Base-by-base conservation (phyloP, 2,797 vertebrate species). In the Sciurus vulgaris region DNA sequence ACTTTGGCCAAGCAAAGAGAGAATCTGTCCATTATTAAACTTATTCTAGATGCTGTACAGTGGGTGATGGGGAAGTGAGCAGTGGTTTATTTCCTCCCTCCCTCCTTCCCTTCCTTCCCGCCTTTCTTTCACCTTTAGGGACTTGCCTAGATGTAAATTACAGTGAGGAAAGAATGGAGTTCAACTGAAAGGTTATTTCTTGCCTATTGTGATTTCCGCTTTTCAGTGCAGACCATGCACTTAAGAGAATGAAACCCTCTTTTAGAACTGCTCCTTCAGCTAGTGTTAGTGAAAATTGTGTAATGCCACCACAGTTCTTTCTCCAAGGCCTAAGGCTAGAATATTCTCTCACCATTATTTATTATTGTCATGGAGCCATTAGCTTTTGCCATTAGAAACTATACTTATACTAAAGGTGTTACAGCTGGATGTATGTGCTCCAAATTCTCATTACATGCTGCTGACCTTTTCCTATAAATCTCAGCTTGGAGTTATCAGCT, bases 361-460 rank as follows among this genome's bases (percentile, higher is more conserved):
- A 97, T 97, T 96, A 86, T 86, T 92, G 93, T 94, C 94, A 22
- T 79, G 90, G 86, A 97, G 56, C 92, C 94, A 87, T 97, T 97
- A 97, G 92, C 97, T 97, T 95, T 96, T 94, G 74, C 95, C 94
- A 91, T 98, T 97, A 96, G 96, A 95, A 97, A 70, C 92, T 90
- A 76, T 86, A 88, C 95, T 95, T 92, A 89, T 59, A 93, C 89
- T 93, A 88, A 97, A 96, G 94, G 96, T 97, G 91, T 91, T 97
- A 79, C 59, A 69, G 82, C 63, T 93, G 81, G 81, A 98, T 97
- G 82, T 97, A 96, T 97, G 97, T 92, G 89, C 93, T 94, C 86
- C 91, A 92, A 78, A 96, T 97, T 97, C 97, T 97, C 97, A 97
- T 98, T 97, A 97, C 70, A 65, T 76, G 91, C 94, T 93, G 81